Evolutionary conservation across 2,797 vertebrate genomes (phyloP).

Genomic region (Acanthurus lineatus): DNA sequence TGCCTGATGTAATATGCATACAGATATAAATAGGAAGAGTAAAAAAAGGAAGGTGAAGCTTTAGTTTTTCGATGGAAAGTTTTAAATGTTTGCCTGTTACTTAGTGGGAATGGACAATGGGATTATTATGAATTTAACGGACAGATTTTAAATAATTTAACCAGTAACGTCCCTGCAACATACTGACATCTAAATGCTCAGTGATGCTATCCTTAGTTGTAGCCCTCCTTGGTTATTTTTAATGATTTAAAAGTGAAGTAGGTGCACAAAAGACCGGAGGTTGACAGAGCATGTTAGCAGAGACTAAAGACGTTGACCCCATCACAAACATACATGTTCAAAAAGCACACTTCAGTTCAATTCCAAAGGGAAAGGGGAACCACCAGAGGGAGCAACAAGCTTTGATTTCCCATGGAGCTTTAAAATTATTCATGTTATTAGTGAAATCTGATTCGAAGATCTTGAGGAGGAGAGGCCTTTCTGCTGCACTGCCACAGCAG

Average conservation of each 20-base stretch:
- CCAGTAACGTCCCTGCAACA: neutral
- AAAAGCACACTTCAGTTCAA: conserved; percentile 29
- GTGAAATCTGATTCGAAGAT: conserved; percentile 14
- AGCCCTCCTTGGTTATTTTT: conserved; percentile 7
- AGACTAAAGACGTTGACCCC: neutral
- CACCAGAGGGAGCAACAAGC: conserved; percentile 73
- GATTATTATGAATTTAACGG: neutral
- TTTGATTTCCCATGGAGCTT: conserved; percentile 51
- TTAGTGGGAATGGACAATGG: too few relatives aligned
- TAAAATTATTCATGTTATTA: conserved; percentile 43
- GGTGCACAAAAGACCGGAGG: conserved; percentile 3
- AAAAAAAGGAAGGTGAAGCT: too few relatives aligned
- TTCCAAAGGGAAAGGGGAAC: conserved; percentile 49
- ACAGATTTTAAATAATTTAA: neutral
- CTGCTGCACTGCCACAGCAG: neutral
- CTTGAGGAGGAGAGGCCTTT: conserved; percentile 12
- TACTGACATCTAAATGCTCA: neutral
- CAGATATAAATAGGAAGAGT: neutral
- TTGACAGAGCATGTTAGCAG: neutral
- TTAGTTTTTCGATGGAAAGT: too few relatives aligned
- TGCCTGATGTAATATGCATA: conserved; percentile 4
- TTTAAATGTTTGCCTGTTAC: too few relatives aligned
- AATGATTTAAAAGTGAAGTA: conserved; percentile 20
- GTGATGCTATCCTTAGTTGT: neutral
- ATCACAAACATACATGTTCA: conserved; percentile 14